phyloP scores from a whole-genome alignment of 2,797 vertebrate genomes.

The Melanogrammus aeglefinus region DNA sequence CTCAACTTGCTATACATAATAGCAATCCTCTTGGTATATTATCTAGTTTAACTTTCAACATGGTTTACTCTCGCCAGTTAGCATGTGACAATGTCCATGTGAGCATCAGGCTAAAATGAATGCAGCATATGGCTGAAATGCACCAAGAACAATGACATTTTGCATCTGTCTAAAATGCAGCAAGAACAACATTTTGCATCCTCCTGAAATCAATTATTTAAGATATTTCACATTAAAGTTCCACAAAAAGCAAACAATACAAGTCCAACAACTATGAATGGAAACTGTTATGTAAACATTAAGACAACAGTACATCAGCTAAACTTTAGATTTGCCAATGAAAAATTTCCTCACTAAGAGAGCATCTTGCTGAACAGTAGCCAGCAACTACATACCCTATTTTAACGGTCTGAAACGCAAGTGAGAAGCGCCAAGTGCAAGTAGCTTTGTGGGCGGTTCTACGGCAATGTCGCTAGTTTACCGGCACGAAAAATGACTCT shows the following conservation, averaged over 20 bases:
- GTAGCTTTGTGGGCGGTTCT: too few species aligned
- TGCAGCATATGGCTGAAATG: not conserved
- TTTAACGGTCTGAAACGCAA: too few species aligned
- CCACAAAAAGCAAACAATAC: not conserved
- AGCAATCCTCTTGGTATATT: not conserved
- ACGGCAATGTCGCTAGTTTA: too few species aligned
- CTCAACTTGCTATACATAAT: constrained; percentile 3
- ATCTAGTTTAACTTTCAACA: constrained; percentile 11
- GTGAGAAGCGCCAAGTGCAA: too few species aligned
- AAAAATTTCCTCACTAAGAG: not conserved
- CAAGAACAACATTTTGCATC: not conserved
- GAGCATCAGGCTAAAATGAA: not conserved
- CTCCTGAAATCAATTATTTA: too few species aligned
- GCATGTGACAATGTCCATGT: constrained; percentile 8
- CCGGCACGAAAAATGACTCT: too few species aligned
- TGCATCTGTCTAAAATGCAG: not conserved
- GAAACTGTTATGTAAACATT: not conserved
- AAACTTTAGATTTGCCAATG: constrained; percentile 2
- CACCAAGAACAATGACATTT: constrained; percentile 5
- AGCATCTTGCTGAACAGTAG: constrained; percentile 1
- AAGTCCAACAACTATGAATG: not conserved
- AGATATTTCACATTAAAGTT: not conserved
- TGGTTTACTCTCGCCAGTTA: constrained; percentile 6
- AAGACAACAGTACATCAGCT: not conserved
- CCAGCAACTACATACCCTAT: too few species aligned